Conservation (phyloP, 2,797 vertebrate genomes). For the Crenuchus spilurus region DNA sequence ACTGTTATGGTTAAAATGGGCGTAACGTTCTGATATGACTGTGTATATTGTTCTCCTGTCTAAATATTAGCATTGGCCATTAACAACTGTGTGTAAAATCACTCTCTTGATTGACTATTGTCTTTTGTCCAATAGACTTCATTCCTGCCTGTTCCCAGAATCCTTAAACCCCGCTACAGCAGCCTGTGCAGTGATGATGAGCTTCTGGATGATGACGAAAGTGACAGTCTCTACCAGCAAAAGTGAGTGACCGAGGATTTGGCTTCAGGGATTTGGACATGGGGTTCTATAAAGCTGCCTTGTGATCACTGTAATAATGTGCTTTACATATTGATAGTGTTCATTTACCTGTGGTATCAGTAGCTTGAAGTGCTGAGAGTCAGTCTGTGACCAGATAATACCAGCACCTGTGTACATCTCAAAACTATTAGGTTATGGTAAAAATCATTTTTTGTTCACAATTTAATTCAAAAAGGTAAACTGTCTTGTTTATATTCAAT, state of each 20-base stretch:
- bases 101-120: slow-evolving; percentile 43
- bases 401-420: too few relatives aligned
- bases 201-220: slow-evolving; percentile 68
- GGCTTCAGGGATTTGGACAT: too few relatives aligned
- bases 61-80: not conserved
- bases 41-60: not conserved
- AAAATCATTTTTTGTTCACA: too few relatives aligned
- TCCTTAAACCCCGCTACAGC: slow-evolving; percentile 43
- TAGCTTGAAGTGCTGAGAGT: too few relatives aligned
- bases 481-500: too few relatives aligned
- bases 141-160: slow-evolving; percentile 62
- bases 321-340: too few relatives aligned
- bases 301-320: not conserved
- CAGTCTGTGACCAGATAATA: too few relatives aligned
- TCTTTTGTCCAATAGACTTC: slow-evolving; percentile 67
- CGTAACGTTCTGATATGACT: not conserved
- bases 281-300: not conserved
- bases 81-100: not conserved
- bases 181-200: slow-evolving; percentile 79
- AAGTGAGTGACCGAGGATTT: slow-evolving; percentile 40
- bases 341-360: too few relatives aligned
- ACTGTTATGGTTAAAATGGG: too few relatives aligned
- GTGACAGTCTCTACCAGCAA: slow-evolving; percentile 42
- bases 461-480: too few relatives aligned
- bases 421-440: too few relatives aligned